Evolutionary conservation across 2,888 invertebrate genomes (phyloP).

Genomic region (Coenonympha arcania): DNA sequence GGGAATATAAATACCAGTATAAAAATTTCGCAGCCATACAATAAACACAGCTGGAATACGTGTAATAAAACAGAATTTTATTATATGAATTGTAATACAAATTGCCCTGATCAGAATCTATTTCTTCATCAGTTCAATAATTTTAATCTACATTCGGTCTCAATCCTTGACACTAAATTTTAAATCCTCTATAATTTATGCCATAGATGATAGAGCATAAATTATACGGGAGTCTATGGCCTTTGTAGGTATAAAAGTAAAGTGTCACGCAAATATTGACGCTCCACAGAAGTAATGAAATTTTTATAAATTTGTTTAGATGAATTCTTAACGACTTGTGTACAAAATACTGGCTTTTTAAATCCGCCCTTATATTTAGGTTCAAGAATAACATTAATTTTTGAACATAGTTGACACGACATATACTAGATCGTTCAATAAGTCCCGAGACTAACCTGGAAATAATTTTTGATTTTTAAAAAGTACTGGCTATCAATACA

Average conservation of each 20-base stretch:
- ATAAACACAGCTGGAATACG: background rate
- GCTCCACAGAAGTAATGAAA: background rate
- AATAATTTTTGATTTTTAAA: no score
- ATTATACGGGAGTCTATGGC: no score
- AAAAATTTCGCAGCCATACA: background rate
- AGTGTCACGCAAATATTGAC: slow-evolving; percentile 15
- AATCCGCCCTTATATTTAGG: no score
- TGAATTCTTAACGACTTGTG: background rate
- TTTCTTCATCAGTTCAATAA: slow-evolving; percentile 13
- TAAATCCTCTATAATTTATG: slow-evolving; percentile 9
- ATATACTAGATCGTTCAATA: no score
- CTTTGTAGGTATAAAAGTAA: slow-evolving; percentile 8
- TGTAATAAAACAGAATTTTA: background rate
- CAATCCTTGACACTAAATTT: slow-evolving; percentile 15
- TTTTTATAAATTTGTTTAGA: slow-evolving; percentile 7
- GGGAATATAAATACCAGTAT: no score
- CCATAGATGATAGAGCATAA: no score
- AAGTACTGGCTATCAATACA: no score
- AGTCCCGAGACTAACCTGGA: no score
- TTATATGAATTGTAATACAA: background rate
- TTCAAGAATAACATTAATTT: no score
- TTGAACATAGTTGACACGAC: no score
- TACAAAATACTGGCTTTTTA: no score
- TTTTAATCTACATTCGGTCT: slow-evolving; percentile 6
- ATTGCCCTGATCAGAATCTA: slow-evolving; percentile 8